Evolutionary conservation across 30 jellyfish, hydroid and myxozoan species (phyloP).

Genomic region (Catostylus mosaicus): DNA sequence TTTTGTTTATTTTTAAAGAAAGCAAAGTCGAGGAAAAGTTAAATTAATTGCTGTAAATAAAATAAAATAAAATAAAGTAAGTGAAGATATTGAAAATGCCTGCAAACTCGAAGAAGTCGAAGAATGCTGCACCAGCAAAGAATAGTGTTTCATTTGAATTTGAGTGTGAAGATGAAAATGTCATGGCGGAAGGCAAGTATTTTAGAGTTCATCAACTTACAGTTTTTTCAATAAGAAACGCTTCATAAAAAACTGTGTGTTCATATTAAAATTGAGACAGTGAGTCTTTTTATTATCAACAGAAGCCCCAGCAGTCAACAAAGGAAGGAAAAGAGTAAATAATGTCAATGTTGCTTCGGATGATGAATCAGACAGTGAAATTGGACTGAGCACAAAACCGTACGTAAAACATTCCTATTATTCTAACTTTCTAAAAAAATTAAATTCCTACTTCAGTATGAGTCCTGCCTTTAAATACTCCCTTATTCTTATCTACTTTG

Average conservation of each 20-base stretch:
- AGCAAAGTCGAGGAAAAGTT: not conserved
- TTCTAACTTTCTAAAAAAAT: too few species aligned
- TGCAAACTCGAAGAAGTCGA: conserved; percentile 51
- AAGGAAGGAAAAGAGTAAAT: conserved; percentile 41
- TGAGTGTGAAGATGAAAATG: conserved; percentile 22
- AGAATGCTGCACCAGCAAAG: not conserved
- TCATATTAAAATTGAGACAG: too few species aligned
- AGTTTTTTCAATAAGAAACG: not conserved
- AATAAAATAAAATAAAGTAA: not conserved
- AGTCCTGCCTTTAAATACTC: not conserved
- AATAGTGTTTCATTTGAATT: conserved; percentile 18
- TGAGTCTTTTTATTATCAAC: not conserved
- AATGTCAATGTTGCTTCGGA: conserved; percentile 23
- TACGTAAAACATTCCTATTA: not conserved
- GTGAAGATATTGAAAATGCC: conserved; percentile 41
- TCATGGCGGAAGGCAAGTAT: conserved; percentile 22
- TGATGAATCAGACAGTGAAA: conserved; percentile 66
- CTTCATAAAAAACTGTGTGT: not conserved
- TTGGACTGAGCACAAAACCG: conserved; percentile 7
- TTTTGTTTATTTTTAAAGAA: too few species aligned
- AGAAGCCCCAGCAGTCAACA: conserved; percentile 58
- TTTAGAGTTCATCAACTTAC: not conserved
- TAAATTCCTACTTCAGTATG: not conserved
- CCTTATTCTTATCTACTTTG: not conserved
- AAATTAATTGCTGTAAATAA: not conserved